Percentiles rank a stretch among this genome's conserved stretches.
These are phyloP conservation scores for Calliphora vomitoria DNA, from an alignment of 2,888 invertebrate genomes.

Conservation along the genomic window DNA sequence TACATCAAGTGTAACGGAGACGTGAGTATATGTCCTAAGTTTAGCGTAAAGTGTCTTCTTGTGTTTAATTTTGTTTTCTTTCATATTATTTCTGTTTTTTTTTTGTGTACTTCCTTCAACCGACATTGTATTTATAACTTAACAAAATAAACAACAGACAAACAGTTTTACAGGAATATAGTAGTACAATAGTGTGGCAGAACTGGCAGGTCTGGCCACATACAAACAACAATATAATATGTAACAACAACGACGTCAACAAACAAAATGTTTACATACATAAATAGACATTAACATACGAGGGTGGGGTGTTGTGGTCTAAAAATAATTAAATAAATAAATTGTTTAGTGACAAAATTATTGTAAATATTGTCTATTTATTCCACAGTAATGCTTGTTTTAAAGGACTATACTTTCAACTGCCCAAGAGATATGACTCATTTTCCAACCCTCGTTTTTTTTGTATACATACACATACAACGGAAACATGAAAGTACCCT, in stretches of 20 bases:
- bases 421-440: no score
- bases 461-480: background rate
- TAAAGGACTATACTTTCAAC: no score
- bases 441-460: background rate
- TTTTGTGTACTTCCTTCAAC: background rate
- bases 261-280: constrained; percentile 14
- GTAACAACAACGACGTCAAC: constrained; percentile 1
- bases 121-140: constrained; percentile 19
- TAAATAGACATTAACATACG: background rate
- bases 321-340: no score
- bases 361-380: no score
- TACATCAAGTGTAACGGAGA: constrained; percentile 36
- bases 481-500: constrained; percentile 52
- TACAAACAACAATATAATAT: constrained; percentile 7
- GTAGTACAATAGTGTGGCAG: background rate
- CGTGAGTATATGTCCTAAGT: constrained; percentile 44
- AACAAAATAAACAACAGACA: constrained; percentile 13
- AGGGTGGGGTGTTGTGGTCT: background rate
- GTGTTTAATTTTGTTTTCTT: constrained; percentile 34
- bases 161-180: background rate
- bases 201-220: background rate
- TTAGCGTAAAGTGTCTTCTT: constrained; percentile 54
- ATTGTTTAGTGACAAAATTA: no score
- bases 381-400: no score
- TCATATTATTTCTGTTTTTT: background rate